Conservation (phyloP, 1,140 invertebrate species). For the Meloidogyne exigua region DNA sequence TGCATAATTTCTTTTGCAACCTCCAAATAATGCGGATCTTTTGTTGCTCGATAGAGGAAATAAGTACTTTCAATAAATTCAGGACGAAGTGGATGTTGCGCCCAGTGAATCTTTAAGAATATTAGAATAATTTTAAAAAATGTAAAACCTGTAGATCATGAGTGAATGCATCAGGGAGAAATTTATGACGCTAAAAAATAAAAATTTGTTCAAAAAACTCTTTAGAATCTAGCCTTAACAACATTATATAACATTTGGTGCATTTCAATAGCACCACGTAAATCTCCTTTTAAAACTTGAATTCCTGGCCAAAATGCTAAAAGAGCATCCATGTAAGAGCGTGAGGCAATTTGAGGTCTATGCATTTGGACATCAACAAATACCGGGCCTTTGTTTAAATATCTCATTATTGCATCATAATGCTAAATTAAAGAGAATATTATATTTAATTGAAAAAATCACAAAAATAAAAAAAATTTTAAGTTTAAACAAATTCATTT, state of each 20-base stretch:
- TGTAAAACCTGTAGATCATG: constrained; percentile 90
- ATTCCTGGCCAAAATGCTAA: constrained; percentile 96
- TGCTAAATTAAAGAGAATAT: constrained; percentile 69
- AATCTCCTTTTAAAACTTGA: constrained; percentile 82
- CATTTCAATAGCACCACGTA: constrained; percentile 92
- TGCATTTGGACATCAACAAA: constrained; percentile 96
- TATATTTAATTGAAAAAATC: not conserved
- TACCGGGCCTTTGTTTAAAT: constrained; percentile 86
- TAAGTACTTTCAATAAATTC: constrained; percentile 98
- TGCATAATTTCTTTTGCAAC: constrained; percentile 71
- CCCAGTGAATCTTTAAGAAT: constrained; percentile 92
- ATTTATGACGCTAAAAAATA: constrained; percentile 84
- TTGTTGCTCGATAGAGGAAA: constrained; percentile 87
- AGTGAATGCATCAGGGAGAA: constrained; percentile 95
- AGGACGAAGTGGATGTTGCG: constrained; percentile 89
- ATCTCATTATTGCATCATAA: constrained; percentile 97
- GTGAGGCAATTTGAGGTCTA: constrained; percentile 84
- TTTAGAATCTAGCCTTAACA: constrained; percentile 44
- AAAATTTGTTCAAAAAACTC: not conserved
- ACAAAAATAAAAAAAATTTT: too few species aligned
- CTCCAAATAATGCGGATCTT: constrained; percentile 89
- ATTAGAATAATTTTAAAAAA: constrained; percentile 70
- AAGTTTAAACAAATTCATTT: too few species aligned
- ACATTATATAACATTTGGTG: constrained; percentile 70
- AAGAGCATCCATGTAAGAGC: constrained; percentile 94